Conservation (phyloP, 2,797 vertebrate species). For the Rhadinocentrus ornatus region DNA sequence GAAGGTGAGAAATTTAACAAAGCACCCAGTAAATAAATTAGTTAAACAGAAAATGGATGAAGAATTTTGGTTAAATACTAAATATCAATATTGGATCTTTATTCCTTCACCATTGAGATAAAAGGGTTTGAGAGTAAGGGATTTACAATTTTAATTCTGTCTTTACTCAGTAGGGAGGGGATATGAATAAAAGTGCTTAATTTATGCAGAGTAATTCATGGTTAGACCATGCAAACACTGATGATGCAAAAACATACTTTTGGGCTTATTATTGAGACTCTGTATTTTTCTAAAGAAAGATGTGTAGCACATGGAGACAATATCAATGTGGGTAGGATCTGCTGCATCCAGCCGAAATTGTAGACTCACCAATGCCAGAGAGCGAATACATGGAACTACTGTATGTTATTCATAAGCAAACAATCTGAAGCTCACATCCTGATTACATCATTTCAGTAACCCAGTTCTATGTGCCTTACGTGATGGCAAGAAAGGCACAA, state of each 20-base stretch:
- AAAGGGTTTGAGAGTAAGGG: not conserved
- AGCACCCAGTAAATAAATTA: too few species aligned
- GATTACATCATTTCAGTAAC: slow-evolving; percentile 6
- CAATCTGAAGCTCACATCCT: slow-evolving; percentile 3
- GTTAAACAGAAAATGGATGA: not conserved
- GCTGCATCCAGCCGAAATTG: slow-evolving; percentile 47
- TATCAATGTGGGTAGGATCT: slow-evolving; percentile 12
- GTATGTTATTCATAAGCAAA: not conserved
- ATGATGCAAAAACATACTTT: slow-evolving; percentile 9
- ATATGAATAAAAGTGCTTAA: not conserved
- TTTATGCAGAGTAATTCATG: slow-evolving; percentile 18
- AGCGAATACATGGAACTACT: not conserved
- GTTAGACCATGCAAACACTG: slow-evolving; percentile 10
- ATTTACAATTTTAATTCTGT: not conserved
- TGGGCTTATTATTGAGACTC: slow-evolving; percentile 24
- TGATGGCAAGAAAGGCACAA: not conserved
- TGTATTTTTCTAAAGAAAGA: slow-evolving; percentile 51
- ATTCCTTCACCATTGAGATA: not conserved
- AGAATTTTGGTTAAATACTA: not conserved
- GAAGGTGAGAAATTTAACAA: too few species aligned
- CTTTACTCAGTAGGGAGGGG: not conserved
- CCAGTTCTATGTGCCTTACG: not conserved
- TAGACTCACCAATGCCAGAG: slow-evolving; percentile 9
- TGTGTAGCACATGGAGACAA: slow-evolving; percentile 19
- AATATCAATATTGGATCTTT: not conserved